Conservation (phyloP, 2,888 invertebrate species). For the Protodeltote pygarga region DNA sequence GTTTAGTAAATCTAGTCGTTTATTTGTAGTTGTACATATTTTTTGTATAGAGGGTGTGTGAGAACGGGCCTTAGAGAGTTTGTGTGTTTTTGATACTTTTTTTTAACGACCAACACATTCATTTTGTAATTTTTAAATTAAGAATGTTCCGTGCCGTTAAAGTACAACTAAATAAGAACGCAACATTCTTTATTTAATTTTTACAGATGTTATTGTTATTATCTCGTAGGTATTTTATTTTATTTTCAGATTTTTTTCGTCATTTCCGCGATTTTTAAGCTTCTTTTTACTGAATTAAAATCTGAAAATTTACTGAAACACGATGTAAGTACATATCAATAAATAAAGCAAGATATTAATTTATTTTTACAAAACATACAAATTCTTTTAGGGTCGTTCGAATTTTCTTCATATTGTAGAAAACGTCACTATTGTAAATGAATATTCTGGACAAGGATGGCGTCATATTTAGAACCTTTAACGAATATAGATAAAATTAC, state of each 20-base stretch:
- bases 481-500: slow-evolving; percentile 17
- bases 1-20: slow-evolving; percentile 81
- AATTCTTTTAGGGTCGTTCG: slow-evolving; percentile 55
- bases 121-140: slow-evolving; percentile 5
- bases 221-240: slow-evolving; percentile 47
- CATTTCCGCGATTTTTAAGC: slow-evolving; percentile 25
- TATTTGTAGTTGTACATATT: slow-evolving; percentile 56
- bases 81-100: slow-evolving; percentile 40
- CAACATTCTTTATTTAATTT: slow-evolving; percentile 13
- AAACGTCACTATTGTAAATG: slow-evolving; percentile 39
- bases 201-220: neutral
- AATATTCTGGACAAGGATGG: slow-evolving; percentile 56
- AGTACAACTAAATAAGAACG: neutral
- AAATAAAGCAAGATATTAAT: slow-evolving; percentile 30
- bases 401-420: slow-evolving; percentile 41
- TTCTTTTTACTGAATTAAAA: slow-evolving; percentile 31
- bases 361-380: slow-evolving; percentile 52
- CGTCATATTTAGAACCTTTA: slow-evolving; percentile 51
- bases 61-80: slow-evolving; percentile 35
- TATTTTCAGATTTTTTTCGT: slow-evolving; percentile 43
- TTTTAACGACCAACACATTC: neutral
- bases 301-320: slow-evolving; percentile 55
- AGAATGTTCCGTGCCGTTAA: neutral
- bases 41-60: slow-evolving; percentile 53
- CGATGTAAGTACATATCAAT: slow-evolving; percentile 69